A percentile compares a stretch with the other conserved stretches of the same genome.
These are phyloP conservation scores for Corbicula japonica DNA, from an alignment of 2,888 invertebrate genomes.

Conservation along the genomic window DNA sequence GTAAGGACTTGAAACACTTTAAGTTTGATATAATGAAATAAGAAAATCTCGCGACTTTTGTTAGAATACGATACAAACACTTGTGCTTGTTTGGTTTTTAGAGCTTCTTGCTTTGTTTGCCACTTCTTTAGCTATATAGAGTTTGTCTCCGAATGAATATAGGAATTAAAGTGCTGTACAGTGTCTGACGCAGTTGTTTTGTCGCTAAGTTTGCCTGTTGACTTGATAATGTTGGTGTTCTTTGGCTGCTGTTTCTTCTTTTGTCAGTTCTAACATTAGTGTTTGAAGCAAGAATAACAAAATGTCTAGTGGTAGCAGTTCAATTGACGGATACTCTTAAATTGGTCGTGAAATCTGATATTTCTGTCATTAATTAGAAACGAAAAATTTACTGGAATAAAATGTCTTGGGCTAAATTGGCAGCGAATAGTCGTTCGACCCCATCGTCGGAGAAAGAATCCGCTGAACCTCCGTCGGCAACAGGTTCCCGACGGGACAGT, in stretches of 20 bases:
- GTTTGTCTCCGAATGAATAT: background rate
- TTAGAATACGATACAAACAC: conserved; percentile 3
- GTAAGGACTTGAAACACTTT: conserved; percentile 12
- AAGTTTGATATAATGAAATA: conserved; percentile 12
- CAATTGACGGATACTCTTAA: too few relatives aligned
- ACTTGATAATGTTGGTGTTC: too few relatives aligned
- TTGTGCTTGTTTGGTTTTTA: too few relatives aligned
- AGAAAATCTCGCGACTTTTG: conserved; percentile 5
- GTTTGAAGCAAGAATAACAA: too few relatives aligned
- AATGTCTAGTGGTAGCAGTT: too few relatives aligned
- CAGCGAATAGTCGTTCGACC: conserved; percentile 16
- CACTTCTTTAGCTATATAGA: too few relatives aligned
- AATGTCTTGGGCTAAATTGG: conserved; percentile 61
- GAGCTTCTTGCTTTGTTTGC: too few relatives aligned
- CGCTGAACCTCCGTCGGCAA: conserved; percentile 7
- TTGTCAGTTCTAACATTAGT: too few relatives aligned
- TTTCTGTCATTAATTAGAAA: background rate
- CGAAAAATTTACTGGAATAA: conserved; percentile 2
- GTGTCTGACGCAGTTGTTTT: background rate
- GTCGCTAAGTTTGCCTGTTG: background rate
- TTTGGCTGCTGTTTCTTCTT: too few relatives aligned
- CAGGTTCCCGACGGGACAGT: conserved; percentile 35
- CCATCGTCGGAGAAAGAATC: conserved; percentile 17
- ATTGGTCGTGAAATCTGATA: conserved; percentile 13
- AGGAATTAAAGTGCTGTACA: background rate